phyloP scores from a whole-genome alignment of 2,113 vertebrate genomes.

The Thalassoma bifasciatum region DNA sequence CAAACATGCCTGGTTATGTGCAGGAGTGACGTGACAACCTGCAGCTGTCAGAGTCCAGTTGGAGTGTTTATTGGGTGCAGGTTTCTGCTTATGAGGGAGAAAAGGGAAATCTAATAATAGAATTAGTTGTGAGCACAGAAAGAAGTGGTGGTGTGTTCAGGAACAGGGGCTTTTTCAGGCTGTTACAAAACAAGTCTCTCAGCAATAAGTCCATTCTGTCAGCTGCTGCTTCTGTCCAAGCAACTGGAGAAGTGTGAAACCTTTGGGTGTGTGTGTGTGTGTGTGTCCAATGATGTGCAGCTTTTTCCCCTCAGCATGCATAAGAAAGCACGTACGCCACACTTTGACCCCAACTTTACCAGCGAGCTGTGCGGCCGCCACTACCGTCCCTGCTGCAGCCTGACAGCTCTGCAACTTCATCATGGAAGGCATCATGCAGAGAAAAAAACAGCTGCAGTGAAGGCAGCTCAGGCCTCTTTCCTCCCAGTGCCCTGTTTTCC shows the following conservation, averaged over 20 bases:
- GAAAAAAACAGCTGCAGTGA: conserved; percentile 48
- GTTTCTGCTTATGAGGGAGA: conserved; percentile 48
- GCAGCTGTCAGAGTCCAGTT: conserved; percentile 66
- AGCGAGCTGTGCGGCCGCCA: not conserved
- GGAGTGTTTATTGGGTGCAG: conserved; percentile 49
- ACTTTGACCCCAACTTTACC: conserved; percentile 38
- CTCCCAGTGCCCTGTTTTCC: conserved; percentile 54
- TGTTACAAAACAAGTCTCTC: conserved; percentile 40
- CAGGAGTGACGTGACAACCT: conserved; percentile 58
- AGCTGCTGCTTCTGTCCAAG: conserved; percentile 44
- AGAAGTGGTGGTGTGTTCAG: conserved; percentile 47
- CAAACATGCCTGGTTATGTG: not conserved
- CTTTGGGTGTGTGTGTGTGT: conserved; percentile 15
- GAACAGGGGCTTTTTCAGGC: conserved; percentile 37
- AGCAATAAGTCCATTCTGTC: conserved; percentile 31
- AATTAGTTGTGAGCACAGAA: conserved; percentile 38
- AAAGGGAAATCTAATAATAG: conserved; percentile 73
- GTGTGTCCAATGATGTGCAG: conserved; percentile 22
- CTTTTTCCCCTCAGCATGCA: not conserved
- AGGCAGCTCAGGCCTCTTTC: conserved; percentile 30
- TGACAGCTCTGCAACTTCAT: not conserved
- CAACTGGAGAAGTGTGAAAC: conserved; percentile 39
- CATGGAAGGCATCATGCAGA: not conserved
- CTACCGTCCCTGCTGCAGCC: conserved; percentile 28
- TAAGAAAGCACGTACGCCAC: conserved; percentile 15